Evolutionary conservation across 2,888 invertebrate species (phyloP).

Genomic region (Limnephilus marmoratus): DNA sequence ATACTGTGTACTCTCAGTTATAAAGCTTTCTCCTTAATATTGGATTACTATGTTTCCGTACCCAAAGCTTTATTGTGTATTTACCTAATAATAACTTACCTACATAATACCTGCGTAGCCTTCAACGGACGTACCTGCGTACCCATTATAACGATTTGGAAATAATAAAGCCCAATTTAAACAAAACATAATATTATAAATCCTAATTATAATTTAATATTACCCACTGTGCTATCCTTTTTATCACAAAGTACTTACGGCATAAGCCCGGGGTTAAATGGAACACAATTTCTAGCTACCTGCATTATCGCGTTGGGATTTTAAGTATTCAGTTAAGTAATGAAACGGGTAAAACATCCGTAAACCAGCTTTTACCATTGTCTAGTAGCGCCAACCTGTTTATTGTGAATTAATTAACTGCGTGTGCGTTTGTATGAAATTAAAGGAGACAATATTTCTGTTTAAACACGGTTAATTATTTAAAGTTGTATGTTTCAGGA

Average conservation of each 20-base stretch:
- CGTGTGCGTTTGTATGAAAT: neutral
- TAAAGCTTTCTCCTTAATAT: neutral
- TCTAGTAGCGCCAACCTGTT: neutral
- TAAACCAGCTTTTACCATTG: neutral
- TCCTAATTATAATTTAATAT: neutral
- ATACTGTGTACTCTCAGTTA: neutral
- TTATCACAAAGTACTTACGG: neutral
- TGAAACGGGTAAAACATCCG: neutral
- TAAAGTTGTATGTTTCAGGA: neutral
- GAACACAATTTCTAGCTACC: neutral
- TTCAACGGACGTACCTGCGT: neutral
- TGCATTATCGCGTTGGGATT: neutral
- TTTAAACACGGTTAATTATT: neutral
- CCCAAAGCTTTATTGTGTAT: neutral
- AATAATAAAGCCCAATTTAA: neutral
- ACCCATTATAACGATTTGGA: neutral
- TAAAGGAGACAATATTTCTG: neutral
- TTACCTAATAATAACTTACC: neutral
- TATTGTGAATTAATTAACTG: neutral
- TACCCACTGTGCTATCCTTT: neutral
- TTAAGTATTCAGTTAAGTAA: neutral
- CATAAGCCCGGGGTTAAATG: neutral
- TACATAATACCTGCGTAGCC: neutral
- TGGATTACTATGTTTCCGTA: neutral
- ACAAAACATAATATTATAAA: neutral